A percentile compares a stretch with the other conserved stretches of the same genome.
Conservation (phyloP, 2,888 invertebrate genomes). For the Drosophila infuscata region DNA sequence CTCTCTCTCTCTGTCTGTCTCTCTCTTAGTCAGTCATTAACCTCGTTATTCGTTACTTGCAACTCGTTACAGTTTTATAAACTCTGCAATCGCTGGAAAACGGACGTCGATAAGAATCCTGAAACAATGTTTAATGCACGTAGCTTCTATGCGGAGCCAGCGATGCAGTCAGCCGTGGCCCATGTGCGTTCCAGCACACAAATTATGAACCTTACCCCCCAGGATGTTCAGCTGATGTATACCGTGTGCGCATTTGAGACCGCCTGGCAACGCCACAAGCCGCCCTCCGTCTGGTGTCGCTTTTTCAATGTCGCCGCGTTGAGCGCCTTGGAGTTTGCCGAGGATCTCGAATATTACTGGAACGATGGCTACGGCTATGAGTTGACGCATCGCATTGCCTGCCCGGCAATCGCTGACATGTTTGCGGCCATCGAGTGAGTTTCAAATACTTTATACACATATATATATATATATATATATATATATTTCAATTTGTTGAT, state of each 20-base stretch:
- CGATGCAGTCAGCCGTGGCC: constrained; percentile 86
- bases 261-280: constrained; percentile 88
- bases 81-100: constrained; percentile 89
- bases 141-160: constrained; percentile 86
- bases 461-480: neutral
- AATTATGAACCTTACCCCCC: constrained; percentile 87
- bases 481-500: neutral
- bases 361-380: constrained; percentile 92
- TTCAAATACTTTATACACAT: neutral
- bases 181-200: constrained; percentile 87
- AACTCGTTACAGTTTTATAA: constrained; percentile 90
- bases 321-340: constrained; percentile 89
- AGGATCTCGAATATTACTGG: constrained; percentile 93
- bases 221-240: constrained; percentile 88
- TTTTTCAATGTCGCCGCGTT: constrained; percentile 88
- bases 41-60: constrained; percentile 72
- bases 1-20: neutral
- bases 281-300: constrained; percentile 92
- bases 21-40: neutral
- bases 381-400: constrained; percentile 91
- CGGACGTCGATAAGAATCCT: constrained; percentile 89
- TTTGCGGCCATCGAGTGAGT: constrained; percentile 89
- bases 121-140: constrained; percentile 87
- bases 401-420: constrained; percentile 90
- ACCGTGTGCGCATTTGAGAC: constrained; percentile 92